These are phyloP conservation scores for Spodoptera frugiperda DNA, from an alignment of 1,140 invertebrate species.

Conservation along the genomic window DNA sequence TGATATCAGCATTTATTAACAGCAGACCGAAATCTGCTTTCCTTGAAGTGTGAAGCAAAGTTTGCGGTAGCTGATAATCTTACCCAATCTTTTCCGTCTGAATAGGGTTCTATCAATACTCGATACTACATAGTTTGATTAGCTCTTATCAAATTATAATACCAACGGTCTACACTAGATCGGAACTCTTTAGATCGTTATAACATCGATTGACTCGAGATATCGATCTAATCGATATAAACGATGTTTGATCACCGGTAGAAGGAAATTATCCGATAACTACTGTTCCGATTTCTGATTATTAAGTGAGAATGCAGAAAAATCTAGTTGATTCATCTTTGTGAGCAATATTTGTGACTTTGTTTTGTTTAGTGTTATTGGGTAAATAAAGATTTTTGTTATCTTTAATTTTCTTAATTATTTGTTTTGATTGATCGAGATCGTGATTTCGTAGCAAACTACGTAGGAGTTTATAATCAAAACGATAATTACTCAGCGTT, in stretches of 20 bases:
- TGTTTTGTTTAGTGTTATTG: too few species aligned
- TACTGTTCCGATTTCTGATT: constrained; percentile 28
- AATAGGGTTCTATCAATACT: constrained; percentile 5
- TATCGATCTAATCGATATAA: constrained; percentile 20
- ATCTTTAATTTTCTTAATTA: too few species aligned
- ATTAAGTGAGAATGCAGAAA: neutral
- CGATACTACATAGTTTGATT: constrained; percentile 15
- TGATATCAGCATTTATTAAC: too few species aligned
- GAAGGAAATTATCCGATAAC: constrained; percentile 26
- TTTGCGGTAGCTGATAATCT: too few species aligned
- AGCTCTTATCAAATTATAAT: constrained; percentile 33
- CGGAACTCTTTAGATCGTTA: constrained; percentile 17
- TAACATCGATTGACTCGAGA: constrained; percentile 19
- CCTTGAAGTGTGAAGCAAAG: too few species aligned
- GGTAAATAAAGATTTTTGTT: too few species aligned
- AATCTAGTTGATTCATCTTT: neutral
- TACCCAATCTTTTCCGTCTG: neutral
- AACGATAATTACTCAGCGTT: too few species aligned
- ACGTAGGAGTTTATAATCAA: too few species aligned
- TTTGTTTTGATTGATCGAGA: too few species aligned
- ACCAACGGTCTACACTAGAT: constrained; percentile 1
- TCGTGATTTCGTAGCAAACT: too few species aligned
- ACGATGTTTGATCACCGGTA: constrained; percentile 11
- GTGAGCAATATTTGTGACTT: too few species aligned
- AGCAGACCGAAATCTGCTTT: too few species aligned